Conservation (phyloP, 1,140 invertebrate genomes). For the Pseudomyrmex flavicornis region DNA sequence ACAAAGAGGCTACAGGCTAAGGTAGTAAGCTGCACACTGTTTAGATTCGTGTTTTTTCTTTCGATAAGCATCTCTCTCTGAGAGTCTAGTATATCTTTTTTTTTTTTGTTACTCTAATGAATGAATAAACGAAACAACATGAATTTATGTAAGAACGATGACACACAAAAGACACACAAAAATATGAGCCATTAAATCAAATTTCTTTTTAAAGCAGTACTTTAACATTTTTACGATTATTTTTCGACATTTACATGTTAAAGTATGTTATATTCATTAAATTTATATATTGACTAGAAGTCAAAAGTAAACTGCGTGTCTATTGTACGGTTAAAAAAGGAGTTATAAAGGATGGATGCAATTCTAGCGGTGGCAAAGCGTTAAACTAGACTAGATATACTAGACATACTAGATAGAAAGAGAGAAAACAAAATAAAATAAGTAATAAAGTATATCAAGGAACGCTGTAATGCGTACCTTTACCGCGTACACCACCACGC, state of each 20-base stretch:
- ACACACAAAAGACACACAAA: conserved; percentile 4
- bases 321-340: neutral
- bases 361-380: conserved; percentile 55
- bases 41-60: conserved; percentile 67
- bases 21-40: conserved; percentile 81
- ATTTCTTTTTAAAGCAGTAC: neutral
- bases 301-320: neutral
- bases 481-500: conserved; percentile 90
- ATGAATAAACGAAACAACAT: conserved; percentile 13
- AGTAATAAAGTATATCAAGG: conserved; percentile 75
- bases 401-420: conserved; percentile 12
- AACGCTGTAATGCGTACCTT: conserved; percentile 88
- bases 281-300: conserved; percentile 18
- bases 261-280: neutral
- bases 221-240: neutral
- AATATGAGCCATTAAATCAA: conserved; percentile 21
- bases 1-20: conserved; percentile 84
- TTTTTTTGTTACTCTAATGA: neutral
- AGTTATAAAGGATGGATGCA: conserved; percentile 35
- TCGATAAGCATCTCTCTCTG: conserved; percentile 65
- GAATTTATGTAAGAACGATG: conserved; percentile 15
- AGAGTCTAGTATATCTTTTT: conserved; percentile 5
- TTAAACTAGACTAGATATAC: conserved; percentile 40
- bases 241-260: conserved; percentile 19
- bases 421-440: conserved; percentile 64